These are phyloP conservation scores for Charina bottae DNA, from an alignment of 2,113 vertebrate genomes.

Conservation along the genomic window DNA sequence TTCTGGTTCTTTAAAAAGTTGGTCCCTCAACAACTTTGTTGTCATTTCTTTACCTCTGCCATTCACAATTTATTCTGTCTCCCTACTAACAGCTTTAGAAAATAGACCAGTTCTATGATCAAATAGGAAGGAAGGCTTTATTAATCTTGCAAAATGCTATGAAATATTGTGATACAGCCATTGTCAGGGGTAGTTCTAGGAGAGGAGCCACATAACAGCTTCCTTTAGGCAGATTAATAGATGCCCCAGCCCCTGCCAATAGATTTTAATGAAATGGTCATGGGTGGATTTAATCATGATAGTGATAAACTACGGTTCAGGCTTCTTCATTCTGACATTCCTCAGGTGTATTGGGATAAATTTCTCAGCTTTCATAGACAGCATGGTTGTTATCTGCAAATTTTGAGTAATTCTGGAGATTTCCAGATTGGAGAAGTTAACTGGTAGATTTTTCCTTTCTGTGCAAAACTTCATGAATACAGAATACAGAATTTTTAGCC, in stretches of 20 bases:
- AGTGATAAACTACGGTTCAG: background rate
- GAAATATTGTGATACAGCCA: background rate
- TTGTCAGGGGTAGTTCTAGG: background rate
- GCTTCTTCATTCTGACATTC: background rate
- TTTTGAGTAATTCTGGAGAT: background rate
- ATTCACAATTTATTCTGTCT: background rate
- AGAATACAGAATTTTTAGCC: background rate
- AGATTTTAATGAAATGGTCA: background rate
- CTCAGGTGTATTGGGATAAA: background rate
- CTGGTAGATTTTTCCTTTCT: background rate
- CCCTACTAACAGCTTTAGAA: background rate
- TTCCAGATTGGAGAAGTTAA: background rate
- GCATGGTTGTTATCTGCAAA: background rate
- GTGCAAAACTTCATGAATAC: background rate
- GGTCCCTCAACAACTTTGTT: background rate
- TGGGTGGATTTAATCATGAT: background rate
- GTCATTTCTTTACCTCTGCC: background rate
- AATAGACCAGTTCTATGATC: background rate
- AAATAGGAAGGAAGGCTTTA: background rate
- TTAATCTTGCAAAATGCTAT: background rate
- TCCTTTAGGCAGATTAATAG: background rate
- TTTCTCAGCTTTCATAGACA: background rate
- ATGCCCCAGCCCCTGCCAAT: background rate
- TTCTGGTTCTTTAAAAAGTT: background rate
- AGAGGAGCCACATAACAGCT: background rate